These are phyloP conservation scores for Augiades crinisus DNA, from an alignment of 2,888 invertebrate genomes.

Conservation along the genomic window DNA sequence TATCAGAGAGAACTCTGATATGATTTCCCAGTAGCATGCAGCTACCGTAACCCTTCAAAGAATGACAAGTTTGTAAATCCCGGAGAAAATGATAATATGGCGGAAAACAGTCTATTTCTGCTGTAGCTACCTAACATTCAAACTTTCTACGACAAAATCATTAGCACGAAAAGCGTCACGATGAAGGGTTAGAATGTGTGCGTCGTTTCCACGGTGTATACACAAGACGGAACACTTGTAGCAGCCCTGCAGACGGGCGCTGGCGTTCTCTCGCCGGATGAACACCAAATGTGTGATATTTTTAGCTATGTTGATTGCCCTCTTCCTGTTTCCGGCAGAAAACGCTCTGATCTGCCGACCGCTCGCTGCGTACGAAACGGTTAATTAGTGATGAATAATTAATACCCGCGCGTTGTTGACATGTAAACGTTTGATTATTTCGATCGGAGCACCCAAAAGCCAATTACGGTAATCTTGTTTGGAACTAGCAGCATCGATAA, in stretches of 20 bases:
- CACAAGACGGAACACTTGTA: conserved; percentile 5
- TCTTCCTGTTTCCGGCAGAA: conserved; percentile 76
- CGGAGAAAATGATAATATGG: too few species aligned
- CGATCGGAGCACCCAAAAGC: conserved; percentile 9
- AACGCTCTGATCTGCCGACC: conserved; percentile 64
- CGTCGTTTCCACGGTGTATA: not conserved
- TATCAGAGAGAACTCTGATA: too few species aligned
- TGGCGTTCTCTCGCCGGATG: conserved; percentile 59
- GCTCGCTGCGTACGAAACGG: conserved; percentile 53
- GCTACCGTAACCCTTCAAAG: too few species aligned
- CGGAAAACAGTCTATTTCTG: too few species aligned
- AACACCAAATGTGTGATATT: conserved; percentile 80
- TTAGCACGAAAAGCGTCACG: too few species aligned
- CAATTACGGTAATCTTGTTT: conserved; percentile 11
- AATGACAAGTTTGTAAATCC: too few species aligned
- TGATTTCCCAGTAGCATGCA: too few species aligned
- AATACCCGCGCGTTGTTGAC: conserved; percentile 57
- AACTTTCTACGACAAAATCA: too few species aligned
- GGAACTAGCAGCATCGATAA: too few species aligned
- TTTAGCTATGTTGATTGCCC: conserved; percentile 79
- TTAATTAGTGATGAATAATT: conserved; percentile 75
- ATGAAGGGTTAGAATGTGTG: not conserved
- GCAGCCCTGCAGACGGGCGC: conserved; percentile 32
- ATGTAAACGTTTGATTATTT: conserved; percentile 35
- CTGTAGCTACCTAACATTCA: too few species aligned